Percentiles rank a stretch among this genome's conserved stretches.
These are phyloP conservation scores for Halcyon leucocephala DNA, from an alignment of 2,797 vertebrate genomes.

Conservation along the genomic window DNA sequence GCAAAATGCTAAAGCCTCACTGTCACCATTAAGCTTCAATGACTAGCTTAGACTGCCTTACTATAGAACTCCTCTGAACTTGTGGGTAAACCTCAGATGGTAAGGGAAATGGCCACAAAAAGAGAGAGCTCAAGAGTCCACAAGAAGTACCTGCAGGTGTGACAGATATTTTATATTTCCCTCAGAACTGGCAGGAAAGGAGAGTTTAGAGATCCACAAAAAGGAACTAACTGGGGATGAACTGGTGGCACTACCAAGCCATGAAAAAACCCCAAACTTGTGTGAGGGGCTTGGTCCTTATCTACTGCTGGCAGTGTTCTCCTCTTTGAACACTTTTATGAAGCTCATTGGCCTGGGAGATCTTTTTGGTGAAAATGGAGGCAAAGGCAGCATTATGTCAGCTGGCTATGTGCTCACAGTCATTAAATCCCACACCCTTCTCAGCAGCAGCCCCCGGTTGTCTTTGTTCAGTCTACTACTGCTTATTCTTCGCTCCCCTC, in stretches of 20 bases:
- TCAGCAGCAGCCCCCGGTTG: neutral
- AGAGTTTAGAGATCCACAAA: neutral
- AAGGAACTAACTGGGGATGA: neutral
- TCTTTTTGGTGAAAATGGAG: neutral
- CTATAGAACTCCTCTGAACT: neutral
- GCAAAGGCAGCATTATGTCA: neutral
- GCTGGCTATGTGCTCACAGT: neutral
- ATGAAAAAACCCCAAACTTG: neutral
- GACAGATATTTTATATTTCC: neutral
- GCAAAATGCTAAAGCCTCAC: neutral
- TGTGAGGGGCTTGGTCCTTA: neutral
- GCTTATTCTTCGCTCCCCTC: neutral
- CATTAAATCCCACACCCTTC: neutral
- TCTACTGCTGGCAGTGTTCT: neutral
- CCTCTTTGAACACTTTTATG: neutral
- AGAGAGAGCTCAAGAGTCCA: neutral
- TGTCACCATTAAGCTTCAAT: neutral
- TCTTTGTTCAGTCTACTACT: neutral
- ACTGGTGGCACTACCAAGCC: neutral
- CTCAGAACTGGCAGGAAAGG: neutral
- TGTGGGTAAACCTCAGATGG: neutral
- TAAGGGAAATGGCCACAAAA: neutral
- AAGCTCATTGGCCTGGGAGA: neutral
- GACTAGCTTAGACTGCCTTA: neutral
- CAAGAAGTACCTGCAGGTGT: neutral